A percentile compares a stretch with the other conserved stretches of the same genome.
Evolutionary conservation across 2,888 invertebrate species (phyloP).

Genomic region (Lasioglossum leucozonium): DNA sequence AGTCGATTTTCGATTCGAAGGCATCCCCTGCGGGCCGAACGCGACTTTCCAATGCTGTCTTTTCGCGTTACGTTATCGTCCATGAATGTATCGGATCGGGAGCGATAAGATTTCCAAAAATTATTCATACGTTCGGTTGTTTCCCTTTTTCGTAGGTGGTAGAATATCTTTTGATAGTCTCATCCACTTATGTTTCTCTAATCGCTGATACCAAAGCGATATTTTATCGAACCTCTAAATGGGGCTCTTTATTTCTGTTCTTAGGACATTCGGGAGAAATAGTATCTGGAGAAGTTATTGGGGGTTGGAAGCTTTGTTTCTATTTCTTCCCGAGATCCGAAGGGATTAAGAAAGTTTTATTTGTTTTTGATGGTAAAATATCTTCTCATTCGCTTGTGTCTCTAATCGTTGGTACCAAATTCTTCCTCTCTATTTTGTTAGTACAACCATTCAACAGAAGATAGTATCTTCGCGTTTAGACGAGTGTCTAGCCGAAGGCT

Average conservation of each 20-base stretch:
- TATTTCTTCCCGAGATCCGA: neutral
- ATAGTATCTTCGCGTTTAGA: neutral
- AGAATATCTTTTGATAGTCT: neutral
- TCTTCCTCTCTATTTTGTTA: no score
- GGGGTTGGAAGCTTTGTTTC: neutral
- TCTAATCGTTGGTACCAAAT: no score
- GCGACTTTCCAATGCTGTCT: slow-evolving; percentile 46
- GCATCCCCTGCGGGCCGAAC: slow-evolving; percentile 32
- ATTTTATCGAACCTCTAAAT: neutral
- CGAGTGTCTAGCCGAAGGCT: neutral
- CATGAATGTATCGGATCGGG: slow-evolving; percentile 55
- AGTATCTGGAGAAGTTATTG: neutral
- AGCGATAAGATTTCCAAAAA: neutral
- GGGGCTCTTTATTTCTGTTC: neutral
- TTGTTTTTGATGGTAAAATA: neutral
- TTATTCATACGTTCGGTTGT: slow-evolving; percentile 14
- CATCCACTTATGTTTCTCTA: neutral
- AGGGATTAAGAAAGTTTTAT: neutral
- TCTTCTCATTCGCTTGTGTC: no score
- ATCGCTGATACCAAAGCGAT: neutral
- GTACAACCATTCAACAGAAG: no score
- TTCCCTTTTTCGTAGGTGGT: neutral
- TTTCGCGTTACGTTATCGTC: slow-evolving; percentile 62
- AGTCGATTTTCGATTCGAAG: slow-evolving; percentile 69
- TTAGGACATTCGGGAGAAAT: neutral